A percentile compares a stretch with the other conserved stretches of the same genome.
These are phyloP conservation scores for Okamejei kenojei DNA, from an alignment of 2,797 vertebrate genomes.

Conservation along the genomic window DNA sequence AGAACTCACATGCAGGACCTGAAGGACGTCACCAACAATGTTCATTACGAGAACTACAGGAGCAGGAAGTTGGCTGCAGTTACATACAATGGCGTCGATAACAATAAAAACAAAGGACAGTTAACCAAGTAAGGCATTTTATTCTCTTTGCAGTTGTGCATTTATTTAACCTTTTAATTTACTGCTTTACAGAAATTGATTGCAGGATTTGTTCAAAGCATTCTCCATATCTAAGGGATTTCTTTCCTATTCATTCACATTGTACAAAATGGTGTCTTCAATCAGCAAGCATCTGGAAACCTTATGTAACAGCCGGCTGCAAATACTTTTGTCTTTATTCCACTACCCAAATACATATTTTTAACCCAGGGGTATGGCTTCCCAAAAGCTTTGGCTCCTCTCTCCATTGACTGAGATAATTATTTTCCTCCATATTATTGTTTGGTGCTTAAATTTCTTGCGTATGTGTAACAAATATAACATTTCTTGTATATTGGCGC, in stretches of 20 bases:
- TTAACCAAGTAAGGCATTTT: conserved; percentile 80
- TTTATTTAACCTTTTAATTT: background rate
- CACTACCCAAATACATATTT: background rate
- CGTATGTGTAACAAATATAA: background rate
- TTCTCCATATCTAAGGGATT: background rate
- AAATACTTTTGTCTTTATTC: conserved; percentile 17
- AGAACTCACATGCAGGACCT: conserved; percentile 99
- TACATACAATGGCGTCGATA: conserved; percentile 94
- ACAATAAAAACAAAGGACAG: conserved; percentile 90
- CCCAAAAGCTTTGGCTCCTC: background rate
- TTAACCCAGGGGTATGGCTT: background rate
- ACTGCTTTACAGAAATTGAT: conserved; percentile 20
- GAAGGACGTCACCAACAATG: conserved; percentile 97
- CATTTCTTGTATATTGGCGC: background rate
- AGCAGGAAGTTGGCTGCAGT: conserved; percentile 97
- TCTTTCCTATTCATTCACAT: background rate
- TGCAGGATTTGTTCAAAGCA: background rate
- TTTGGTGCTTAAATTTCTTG: background rate
- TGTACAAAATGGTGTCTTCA: background rate
- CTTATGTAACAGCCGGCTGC: background rate
- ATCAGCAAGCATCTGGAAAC: background rate
- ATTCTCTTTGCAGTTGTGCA: background rate
- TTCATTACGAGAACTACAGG: conserved; percentile 97
- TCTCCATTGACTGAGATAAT: background rate
- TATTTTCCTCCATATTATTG: background rate